These are phyloP conservation scores for Tenualosa thibaudeaui DNA, from an alignment of 2,797 vertebrate genomes.

Conservation along the genomic window DNA sequence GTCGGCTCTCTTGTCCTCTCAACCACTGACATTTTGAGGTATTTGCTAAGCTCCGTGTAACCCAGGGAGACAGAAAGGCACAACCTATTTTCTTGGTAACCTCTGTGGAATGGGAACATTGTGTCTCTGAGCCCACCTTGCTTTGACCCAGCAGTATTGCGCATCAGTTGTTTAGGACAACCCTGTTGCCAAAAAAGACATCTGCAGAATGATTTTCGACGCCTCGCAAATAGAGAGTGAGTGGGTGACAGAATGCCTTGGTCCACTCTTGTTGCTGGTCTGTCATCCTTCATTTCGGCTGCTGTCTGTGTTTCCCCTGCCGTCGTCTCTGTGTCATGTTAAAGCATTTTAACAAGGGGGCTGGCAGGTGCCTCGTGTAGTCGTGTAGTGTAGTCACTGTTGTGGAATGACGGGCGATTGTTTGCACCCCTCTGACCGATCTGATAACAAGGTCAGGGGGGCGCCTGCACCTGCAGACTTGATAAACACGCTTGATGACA, in stretches of 20 bases:
- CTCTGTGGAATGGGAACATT: background rate
- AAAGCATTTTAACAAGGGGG: background rate
- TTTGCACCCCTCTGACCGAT: background rate
- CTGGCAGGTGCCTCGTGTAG: background rate
- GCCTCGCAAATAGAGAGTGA: background rate
- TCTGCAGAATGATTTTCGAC: background rate
- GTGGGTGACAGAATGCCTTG: background rate
- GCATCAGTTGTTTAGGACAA: background rate
- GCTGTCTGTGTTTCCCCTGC: background rate
- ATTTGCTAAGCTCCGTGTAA: background rate
- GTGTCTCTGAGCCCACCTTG: background rate
- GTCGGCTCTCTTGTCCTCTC: background rate
- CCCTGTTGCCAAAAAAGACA: constrained; percentile 3
- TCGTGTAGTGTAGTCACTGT: background rate
- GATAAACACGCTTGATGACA: background rate
- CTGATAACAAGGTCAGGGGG: constrained; percentile 6
- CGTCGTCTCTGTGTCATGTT: background rate
- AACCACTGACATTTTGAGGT: background rate
- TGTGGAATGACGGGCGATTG: background rate
- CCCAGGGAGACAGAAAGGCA: background rate
- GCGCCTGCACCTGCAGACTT: background rate
- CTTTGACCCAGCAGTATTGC: background rate
- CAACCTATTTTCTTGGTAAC: background rate
- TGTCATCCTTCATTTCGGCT: background rate
- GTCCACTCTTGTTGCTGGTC: background rate